phyloP scores from a whole-genome alignment of 2,797 vertebrate genomes.

The Cryptoprocta ferox region DNA sequence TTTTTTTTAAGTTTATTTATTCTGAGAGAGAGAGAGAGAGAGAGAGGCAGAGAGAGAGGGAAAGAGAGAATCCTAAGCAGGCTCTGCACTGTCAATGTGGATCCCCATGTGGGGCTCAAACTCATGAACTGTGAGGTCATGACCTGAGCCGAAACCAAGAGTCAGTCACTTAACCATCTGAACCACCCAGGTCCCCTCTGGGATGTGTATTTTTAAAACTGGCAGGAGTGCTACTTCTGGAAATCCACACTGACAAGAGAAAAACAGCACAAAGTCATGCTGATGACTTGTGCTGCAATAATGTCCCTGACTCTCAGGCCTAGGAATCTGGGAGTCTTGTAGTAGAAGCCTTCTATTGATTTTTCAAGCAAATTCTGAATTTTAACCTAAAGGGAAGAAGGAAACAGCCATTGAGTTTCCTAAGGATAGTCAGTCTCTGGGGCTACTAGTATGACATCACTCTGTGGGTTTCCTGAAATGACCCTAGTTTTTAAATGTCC shows the following conservation, averaged over 20 bases:
- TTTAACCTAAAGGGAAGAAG: background rate
- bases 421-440: too few species aligned
- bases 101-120: too few species aligned
- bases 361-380: background rate
- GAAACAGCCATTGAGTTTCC: background rate
- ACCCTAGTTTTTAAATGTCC: background rate
- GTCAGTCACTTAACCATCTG: too few species aligned
- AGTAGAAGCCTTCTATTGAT: background rate
- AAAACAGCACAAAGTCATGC: background rate
- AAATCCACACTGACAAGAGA: background rate
- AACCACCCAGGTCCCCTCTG: too few species aligned
- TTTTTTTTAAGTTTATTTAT: too few species aligned
- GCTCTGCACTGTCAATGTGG: too few species aligned
- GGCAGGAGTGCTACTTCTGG: background rate
- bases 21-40: too few species aligned
- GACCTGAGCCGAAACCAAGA: too few species aligned
- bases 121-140: too few species aligned
- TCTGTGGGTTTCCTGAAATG: background rate
- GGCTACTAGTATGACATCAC: fast-evolving
- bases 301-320: background rate
- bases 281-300: background rate
- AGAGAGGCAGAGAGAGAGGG: too few species aligned
- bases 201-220: too few species aligned
- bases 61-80: too few species aligned
- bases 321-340: background rate